phyloP scores from a whole-genome alignment of 2,113 vertebrate genomes.

The Capreolus pygargus region DNA sequence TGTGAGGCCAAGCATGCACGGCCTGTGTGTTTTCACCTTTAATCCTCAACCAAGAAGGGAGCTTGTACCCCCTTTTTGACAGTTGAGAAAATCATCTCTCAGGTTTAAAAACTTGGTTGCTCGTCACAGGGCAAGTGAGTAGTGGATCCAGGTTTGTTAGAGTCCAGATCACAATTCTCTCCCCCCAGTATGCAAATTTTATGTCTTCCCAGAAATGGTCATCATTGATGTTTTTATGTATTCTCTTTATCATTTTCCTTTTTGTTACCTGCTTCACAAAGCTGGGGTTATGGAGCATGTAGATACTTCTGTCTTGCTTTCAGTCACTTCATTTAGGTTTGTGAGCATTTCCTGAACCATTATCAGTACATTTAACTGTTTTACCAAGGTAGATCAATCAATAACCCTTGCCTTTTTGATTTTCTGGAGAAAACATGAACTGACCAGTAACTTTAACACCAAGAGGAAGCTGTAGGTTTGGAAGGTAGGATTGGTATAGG shows the following conservation, averaged over 20 bases:
- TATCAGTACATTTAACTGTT: not conserved
- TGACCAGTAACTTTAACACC: not conserved
- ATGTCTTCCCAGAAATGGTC: not conserved
- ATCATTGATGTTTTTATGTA: not conserved
- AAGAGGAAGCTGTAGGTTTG: not conserved
- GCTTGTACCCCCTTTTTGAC: not conserved
- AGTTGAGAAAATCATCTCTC: not conserved
- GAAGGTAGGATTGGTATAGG: not conserved
- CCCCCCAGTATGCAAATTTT: not conserved
- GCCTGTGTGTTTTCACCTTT: not conserved
- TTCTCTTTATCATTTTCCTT: not conserved
- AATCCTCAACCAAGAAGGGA: not conserved
- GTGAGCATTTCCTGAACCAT: not conserved
- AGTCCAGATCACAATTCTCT: not conserved
- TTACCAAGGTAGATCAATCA: not conserved
- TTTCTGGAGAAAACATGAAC: not conserved
- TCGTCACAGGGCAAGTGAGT: not conserved
- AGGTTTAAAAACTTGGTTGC: not conserved
- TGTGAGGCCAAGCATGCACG: not conserved
- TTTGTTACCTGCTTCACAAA: not conserved
- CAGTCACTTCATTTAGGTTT: not conserved
- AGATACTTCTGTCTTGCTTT: not conserved
- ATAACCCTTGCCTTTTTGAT: not conserved
- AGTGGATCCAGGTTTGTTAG: not conserved
- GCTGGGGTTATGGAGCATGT: not conserved